Conservation (phyloP, 1,140 invertebrate species). For the Polypedilum pembai region DNA sequence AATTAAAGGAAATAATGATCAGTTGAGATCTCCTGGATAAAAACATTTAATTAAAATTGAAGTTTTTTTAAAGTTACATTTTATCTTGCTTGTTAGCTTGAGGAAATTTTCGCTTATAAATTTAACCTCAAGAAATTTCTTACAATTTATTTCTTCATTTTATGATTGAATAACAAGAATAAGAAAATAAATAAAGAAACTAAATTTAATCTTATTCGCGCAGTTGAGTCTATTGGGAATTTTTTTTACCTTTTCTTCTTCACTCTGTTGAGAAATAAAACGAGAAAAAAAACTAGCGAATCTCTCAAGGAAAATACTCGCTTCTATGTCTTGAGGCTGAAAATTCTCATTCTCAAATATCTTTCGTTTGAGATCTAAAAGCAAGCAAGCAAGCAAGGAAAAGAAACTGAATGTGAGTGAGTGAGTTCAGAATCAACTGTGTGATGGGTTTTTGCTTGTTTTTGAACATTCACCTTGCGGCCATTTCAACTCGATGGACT, state of each 20-base stretch:
- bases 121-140: too few relatives aligned
- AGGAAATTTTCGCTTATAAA: too few relatives aligned
- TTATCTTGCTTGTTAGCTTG: too few relatives aligned
- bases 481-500: neutral
- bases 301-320: slow-evolving; percentile 1
- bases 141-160: too few relatives aligned
- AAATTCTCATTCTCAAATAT: slow-evolving; percentile 18
- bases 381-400: neutral
- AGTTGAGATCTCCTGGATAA: too few relatives aligned
- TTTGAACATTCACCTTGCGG: neutral
- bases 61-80: too few relatives aligned
- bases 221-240: neutral
- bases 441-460: neutral
- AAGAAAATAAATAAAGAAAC: neutral
- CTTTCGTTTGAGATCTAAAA: slow-evolving; percentile 2
- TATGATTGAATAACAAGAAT: neutral
- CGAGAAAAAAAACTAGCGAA: neutral
- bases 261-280: neutral
- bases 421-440: neutral
- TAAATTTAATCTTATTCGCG: neutral
- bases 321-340: neutral
- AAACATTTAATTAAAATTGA: too few relatives aligned
- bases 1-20: too few relatives aligned
- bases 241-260: neutral
- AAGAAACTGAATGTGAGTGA: neutral